Conservation (phyloP, 2,888 invertebrate genomes). For the Dryococelus australis region DNA sequence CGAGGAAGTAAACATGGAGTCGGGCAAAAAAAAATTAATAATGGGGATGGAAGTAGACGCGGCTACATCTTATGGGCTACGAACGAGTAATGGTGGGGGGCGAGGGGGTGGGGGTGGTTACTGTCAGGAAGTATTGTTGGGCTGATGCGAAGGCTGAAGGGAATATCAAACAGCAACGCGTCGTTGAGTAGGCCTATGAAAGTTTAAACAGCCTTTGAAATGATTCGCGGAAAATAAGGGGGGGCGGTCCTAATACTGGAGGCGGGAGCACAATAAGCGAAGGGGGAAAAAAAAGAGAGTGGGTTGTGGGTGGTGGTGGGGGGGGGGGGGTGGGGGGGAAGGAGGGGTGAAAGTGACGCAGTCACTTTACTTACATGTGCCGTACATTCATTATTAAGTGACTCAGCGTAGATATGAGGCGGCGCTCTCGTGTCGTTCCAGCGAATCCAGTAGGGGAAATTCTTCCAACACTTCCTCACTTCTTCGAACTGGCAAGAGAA, state of each 20-base stretch:
- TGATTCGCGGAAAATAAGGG: not conserved
- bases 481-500: too few relatives aligned
- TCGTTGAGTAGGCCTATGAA: not conserved
- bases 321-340: too few relatives aligned
- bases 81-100: not conserved
- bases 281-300: not conserved
- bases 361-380: slow-evolving; percentile 3
- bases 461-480: too few relatives aligned
- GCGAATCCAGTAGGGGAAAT: too few relatives aligned
- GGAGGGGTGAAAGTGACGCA: not conserved
- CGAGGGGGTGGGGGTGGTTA: not conserved
- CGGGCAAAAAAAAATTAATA: not conserved
- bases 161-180: not conserved
- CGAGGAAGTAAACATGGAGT: not conserved
- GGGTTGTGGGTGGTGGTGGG: not conserved
- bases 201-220: slow-evolving; percentile 16
- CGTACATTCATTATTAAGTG: not conserved
- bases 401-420: not conserved
- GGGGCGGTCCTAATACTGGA: slow-evolving; percentile 1
- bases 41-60: not conserved
- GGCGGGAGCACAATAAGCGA: not conserved
- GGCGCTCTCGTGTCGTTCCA: too few relatives aligned
- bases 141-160: not conserved
- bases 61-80: not conserved
- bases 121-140: not conserved